Conservation (phyloP, 1,140 invertebrate genomes). For the Chlorops oryzae region DNA sequence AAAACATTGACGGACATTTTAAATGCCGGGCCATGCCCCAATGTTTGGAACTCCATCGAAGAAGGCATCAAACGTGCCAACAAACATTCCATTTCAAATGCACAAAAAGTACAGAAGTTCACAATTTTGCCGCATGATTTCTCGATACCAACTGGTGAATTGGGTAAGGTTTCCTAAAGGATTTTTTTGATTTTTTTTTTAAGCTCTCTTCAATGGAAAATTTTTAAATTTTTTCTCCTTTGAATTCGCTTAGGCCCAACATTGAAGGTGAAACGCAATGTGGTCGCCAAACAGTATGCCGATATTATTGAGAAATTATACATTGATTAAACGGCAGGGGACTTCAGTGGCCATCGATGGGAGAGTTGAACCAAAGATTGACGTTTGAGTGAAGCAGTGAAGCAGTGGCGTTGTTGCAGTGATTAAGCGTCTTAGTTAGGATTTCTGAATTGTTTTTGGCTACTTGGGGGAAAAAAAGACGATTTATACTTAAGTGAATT, state of each 20-base stretch:
- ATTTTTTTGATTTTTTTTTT: not conserved
- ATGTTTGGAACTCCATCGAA: slow-evolving; percentile 65
- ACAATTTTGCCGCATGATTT: slow-evolving; percentile 81
- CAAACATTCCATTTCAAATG: slow-evolving; percentile 73
- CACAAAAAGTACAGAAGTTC: slow-evolving; percentile 87
- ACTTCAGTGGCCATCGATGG: no score
- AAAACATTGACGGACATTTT: slow-evolving; percentile 68
- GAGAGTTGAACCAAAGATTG: no score
- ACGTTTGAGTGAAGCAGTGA: no score
- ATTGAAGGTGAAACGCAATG: slow-evolving; percentile 73
- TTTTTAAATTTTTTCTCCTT: not conserved
- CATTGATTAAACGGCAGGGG: no score
- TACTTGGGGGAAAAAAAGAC: no score
- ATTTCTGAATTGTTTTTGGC: no score
- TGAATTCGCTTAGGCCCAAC: slow-evolving; percentile 82
- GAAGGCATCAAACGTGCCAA: slow-evolving; percentile 74
- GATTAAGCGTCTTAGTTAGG: no score
- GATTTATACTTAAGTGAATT: no score
- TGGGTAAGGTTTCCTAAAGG: slow-evolving; percentile 51
- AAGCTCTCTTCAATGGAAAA: not conserved
- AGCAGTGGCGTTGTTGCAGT: no score
- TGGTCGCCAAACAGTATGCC: slow-evolving; percentile 62
- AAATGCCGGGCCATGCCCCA: slow-evolving; percentile 52
- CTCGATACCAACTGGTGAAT: slow-evolving; percentile 78
- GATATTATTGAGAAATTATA: slow-evolving; percentile 64